Evolutionary conservation across 2,888 invertebrate species (phyloP), one percentile per base, ranked within the genome.

Genomic region (Andricus quercusramuli): DNA sequence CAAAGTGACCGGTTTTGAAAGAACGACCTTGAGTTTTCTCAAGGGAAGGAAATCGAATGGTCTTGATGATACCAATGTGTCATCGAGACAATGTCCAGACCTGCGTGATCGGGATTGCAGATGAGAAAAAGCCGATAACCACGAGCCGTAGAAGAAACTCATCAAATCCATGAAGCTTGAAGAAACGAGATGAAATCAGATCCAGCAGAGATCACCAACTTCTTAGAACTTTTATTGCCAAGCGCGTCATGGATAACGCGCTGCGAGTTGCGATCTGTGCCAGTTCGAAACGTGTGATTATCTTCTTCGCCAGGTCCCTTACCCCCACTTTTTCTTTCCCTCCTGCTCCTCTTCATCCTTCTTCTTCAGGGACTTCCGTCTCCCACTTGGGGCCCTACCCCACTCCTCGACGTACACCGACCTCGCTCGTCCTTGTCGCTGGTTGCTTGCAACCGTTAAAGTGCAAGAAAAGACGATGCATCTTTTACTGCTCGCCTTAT

Each of bases 371-470:
- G 51, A 51, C 74, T 74, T 74, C 74, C 74, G 74, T 74, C 74
- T 74, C 74, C 74, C 74, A 74, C 74, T 37, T n/a, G 74, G 29
- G 56, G 29, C n/a, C 56, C 15, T 6, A 67, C 11, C 79, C 80
- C 80, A 70, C 25, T 78, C 15, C 62, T 67, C 78, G 78, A 67
- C 68, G 59, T 79, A 77, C 79, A 82, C 82, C 83, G 82, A 83
- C 83, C 80, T 78, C 70, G 83, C 68, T 83, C 84, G 84, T 84
- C 84, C 84, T 86, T 85, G 86, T 85, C 83, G 83, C 82, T 68
- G 82, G 79, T 82, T 80, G 80, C 85, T 79, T 82, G 79, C 84
- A 83, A 86, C 86, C 82, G 85, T 86, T 86, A 65, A 82, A 83
- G 82, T 80, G 83, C 80, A 81, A 79, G 83, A 81, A 77, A 79